Base-by-base conservation (phyloP, 2,888 invertebrate species). In the Thymelicus acteon region DNA sequence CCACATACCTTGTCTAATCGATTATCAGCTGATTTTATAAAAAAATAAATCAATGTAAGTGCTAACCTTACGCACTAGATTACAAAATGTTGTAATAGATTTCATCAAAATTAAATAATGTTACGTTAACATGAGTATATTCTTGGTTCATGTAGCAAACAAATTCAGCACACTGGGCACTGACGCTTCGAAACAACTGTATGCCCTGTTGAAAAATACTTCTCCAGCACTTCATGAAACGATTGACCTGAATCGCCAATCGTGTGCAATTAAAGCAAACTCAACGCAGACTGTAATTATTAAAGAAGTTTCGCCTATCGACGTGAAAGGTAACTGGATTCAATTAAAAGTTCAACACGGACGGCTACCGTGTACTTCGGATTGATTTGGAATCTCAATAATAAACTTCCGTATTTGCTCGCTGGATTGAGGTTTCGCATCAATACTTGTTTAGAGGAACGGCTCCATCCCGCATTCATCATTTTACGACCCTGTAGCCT, bases 321-420 rank as follows among this genome's bases (percentile, higher is more conserved):
- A 82, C 81, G 78, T 73, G 76, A 80, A 82, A 86, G 85, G 87
- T 86, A 85, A 83, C 85, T 80, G 79, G 79, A 86, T 90, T 89
- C 88, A 90, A 91, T 92, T 90, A 89, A 91, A 91, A 91, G 82
- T 90, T 88, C 73, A 80, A 78, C 77, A 76, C 75, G 76, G 68
- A 72, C 75, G 73, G 72, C 75, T 75, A 72, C 72, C 76, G 78
- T 76, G 73, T 77, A 81, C 78, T 79, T 81, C 76, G 77, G 77
- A 82, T 82, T 83, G 82, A 84, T 84, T 84, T 79, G 78, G 75
- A 78, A 79, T 79, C 80, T 79, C 78, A 73, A 76, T 80, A 78
- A 79, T 76, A 80, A 78, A 78, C 78, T 78, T 76, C 67, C 65
- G 73, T 72, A 77, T 72, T 72, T 69, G 73, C 71, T 57, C 71